Base-by-base conservation (phyloP, 2,797 vertebrate species). In the Pampus argenteus region DNA sequence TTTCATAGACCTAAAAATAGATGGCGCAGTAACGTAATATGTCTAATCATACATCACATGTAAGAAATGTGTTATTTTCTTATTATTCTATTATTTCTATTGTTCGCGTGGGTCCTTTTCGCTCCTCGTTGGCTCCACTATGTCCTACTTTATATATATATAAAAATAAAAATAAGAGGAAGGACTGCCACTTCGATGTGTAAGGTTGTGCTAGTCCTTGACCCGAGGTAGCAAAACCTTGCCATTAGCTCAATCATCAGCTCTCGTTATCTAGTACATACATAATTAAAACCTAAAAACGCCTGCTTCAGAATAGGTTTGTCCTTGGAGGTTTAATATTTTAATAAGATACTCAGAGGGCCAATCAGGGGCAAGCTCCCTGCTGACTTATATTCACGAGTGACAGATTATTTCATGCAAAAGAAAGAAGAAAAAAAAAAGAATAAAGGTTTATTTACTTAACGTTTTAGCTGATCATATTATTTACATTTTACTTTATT, bases 251-350 rank as follows among this genome's bases (percentile, higher is more conserved):
- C 74, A 68, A 74, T 86, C 76, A 56, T 20, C 13, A 13, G 51
- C 54, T 70, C 83, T 82, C 56, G 44, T 89, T 88, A 88, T 81
- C 64, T 15, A 18, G 29, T 36, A 31, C 58, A 87, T 81, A 51
- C 75, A 88, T 88, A 82, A 92, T 88, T 89, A 85, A 87, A 89
- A 65, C 5, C 45, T 1, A 6, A 69, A 86, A 76, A 80, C 14
- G 51, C 50, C 26, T 51, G 25, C 71, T 71, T 86, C 61, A 57
- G 52, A 84, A 79, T 9, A 29, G 50, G 20, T 54, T 68, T 10
- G 56, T 76, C 84, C 82, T 89, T 79, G 74, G 83, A 83, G 50
- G 20, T 81, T 81, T 67, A 52, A 51, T 55, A 72, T 80, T 88
- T 82, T 80, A 86, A 84, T 83, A 76, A 76, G 71, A 67, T 50